Base-by-base conservation (phyloP, 2,113 vertebrate genomes). In the Platysternon megacephalum region DNA sequence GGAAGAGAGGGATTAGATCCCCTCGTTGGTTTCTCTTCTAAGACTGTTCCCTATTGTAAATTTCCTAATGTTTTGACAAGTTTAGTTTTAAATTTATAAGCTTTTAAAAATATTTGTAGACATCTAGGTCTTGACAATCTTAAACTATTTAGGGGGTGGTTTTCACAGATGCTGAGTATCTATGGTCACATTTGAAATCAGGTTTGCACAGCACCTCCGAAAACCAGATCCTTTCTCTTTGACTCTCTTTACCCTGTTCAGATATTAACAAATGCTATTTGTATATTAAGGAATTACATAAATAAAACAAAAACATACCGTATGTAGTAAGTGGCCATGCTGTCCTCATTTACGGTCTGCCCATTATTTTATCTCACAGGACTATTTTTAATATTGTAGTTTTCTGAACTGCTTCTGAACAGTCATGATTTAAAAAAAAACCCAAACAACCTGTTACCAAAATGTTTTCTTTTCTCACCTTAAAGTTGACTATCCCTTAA, bases 361-460 rank as follows among this genome's bases (percentile, higher is more conserved):
- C 72, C 4, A 6, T 24, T 10, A 24, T n/a, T 82, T 42, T 51
- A 55, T 2, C 9, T 6, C 49, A 39, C 22, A 0, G 0, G 3
- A 3, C 7, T 82, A 32, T 48, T 94, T 94, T 82, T 35, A 52
- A 22, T 1, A 4, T 3, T 46, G 35, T 8, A 28, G 16, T 80
- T 13, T 95, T 92, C 79, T 89, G 35, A 92, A 24, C 11, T 65
- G 39, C 0, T 87, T 89, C 83, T 94, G 68, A 22, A 90, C 90
- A 79, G 39, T 0, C 0, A 87, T 5, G 22, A 28, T 44, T 35
- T 90, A 85, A 87, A 48, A 39, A 68, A n/a, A 21, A 4, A 11
- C 2, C 5, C 11, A n/a, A 68, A 68, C 35, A 39, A n/a, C 35
- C 61, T 10, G 22, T 82, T 68, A 35, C 14, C 29, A 44, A 88